Evolutionary conservation across 2,888 invertebrate genomes (phyloP), one percentile per base, ranked within the genome.

Genomic region (Callimorpha dominula): DNA sequence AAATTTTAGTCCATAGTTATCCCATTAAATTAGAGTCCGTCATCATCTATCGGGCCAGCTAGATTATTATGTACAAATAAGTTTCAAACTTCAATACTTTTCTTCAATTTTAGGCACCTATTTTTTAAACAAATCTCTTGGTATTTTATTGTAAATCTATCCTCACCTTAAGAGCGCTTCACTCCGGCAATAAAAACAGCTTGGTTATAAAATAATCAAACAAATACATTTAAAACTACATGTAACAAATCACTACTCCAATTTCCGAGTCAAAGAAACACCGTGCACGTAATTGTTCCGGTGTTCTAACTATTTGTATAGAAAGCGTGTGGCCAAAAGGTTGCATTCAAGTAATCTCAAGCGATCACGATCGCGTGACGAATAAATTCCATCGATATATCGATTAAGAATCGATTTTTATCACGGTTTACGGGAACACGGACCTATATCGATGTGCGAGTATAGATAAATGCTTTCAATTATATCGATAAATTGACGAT

Each of bases 401-500:
- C 89, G 89, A 88, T 88, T 86, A 87, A 85, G 87, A 90, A 92
- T 92, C 91, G 92, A 93, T 93, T 93, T 86, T 90, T 86, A 88
- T 89, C 92, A 90, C 87, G 87, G 89, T 90, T 89, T 89, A 89
- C 86, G 88, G 87, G 88, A 89, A 89, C 83, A 84, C 85, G 80
- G 83, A 79, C 81, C 85, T 80, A 87, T 89, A 85, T 81, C 87
- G 80, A 89, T 86, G 87, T 84, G 86, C 87, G 87, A 83, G 87
- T 84, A 81, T 84, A 88, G 87, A 88, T 88, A 89, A 89, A 92
- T 89, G 90, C 85, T 87, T 89, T 87, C 90, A 91, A 92, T 92
- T 91, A 87, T 87, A 85, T 89, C 85, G 86, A 90, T 89, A 90
- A 91, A 94, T 94, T 92, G 93, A 85, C 91, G 90, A 93, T 93